Percentiles rank a stretch among this genome's conserved stretches.
These are phyloP conservation scores for Tapirus indicus DNA, from an alignment of 2,797 vertebrate species.

Conservation along the genomic window DNA sequence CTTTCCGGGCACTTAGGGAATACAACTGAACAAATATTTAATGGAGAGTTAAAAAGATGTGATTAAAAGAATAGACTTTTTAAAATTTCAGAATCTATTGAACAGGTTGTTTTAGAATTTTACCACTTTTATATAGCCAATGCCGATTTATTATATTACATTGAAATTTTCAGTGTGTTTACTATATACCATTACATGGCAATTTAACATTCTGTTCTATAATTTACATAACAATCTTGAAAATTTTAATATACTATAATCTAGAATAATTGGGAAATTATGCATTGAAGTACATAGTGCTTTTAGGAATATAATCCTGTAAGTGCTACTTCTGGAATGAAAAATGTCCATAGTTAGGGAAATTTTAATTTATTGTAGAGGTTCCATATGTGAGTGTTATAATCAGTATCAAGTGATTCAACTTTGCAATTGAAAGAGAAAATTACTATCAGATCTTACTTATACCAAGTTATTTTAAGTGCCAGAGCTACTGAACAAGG, in stretches of 20 bases:
- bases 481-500: not conserved
- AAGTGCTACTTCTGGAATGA: not conserved
- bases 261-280: conserved; percentile 40
- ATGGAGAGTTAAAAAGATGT: not conserved
- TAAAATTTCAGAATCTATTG: conserved; percentile 16
- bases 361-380: not conserved
- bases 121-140: not conserved
- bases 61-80: not conserved
- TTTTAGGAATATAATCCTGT: not conserved
- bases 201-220: not conserved
- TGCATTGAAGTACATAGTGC: not conserved
- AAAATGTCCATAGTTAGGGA: not conserved
- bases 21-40: not conserved
- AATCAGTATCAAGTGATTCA: conserved; percentile 1
- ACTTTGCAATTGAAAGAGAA: not conserved
- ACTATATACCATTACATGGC: not conserved
- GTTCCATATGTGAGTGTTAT: not conserved
- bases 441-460: not conserved
- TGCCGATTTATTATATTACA: not conserved
- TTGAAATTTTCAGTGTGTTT: not conserved
- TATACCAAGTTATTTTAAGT: conserved; percentile 35
- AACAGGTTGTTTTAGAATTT: not conserved
- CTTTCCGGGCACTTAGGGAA: not conserved
- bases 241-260: not conserved
- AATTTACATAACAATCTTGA: conserved; percentile 23